Evolutionary conservation across 2,797 vertebrate species (phyloP).

Genomic region (Gallirallus australis): DNA sequence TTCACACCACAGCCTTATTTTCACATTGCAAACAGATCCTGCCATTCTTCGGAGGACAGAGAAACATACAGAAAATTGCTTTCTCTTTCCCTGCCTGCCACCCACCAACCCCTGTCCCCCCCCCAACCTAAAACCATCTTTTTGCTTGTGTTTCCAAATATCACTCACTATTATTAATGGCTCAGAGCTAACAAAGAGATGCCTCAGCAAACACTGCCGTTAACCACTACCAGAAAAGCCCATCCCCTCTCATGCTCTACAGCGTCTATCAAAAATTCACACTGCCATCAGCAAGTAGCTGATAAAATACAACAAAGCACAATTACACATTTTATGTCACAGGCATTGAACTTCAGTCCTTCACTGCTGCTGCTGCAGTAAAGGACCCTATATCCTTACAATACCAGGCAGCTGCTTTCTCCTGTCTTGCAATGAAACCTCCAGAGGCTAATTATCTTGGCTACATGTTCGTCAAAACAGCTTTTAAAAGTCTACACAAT

Average conservation of each 20-base stretch:
- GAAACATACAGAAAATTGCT: neutral
- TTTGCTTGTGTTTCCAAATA: neutral
- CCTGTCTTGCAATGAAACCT: neutral
- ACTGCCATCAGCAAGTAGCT: neutral
- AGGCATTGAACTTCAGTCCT: neutral
- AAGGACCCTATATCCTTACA: neutral
- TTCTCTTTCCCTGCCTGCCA: neutral
- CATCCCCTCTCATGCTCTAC: neutral
- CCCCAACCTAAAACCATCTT: neutral
- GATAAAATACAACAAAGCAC: neutral
- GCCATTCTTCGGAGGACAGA: neutral
- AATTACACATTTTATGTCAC: neutral
- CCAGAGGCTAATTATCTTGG: constrained; percentile 27
- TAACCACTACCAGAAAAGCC: neutral
- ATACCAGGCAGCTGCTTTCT: neutral
- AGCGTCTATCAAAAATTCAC: constrained; percentile 3
- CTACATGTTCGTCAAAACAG: constrained; percentile 24
- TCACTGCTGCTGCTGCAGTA: neutral
- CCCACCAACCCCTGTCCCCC: neutral
- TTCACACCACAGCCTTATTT: neutral
- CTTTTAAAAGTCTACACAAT: constrained; percentile 30
- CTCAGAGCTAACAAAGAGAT: neutral
- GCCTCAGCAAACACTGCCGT: neutral
- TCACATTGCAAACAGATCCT: accelerated
- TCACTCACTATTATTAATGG: neutral